These are phyloP conservation scores for Stegostoma tigrinum DNA, from an alignment of 2,113 vertebrate species.

Conservation along the genomic window DNA sequence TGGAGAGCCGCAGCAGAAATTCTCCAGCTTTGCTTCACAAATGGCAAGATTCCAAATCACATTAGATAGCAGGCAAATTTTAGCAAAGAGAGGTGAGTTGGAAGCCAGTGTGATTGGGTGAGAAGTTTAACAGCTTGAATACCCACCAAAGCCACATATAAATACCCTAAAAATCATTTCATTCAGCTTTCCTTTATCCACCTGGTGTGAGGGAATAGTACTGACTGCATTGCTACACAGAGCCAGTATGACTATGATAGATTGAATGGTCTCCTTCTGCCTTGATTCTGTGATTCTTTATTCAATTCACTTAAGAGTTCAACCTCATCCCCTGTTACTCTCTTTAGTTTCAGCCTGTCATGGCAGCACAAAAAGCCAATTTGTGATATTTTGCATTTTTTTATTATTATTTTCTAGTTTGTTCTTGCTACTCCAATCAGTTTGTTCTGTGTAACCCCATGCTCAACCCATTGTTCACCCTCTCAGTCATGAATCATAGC, in stretches of 20 bases:
- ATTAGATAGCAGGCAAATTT: neutral
- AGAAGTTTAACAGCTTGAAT: too few relatives aligned
- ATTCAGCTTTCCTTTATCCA: neutral
- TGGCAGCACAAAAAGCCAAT: neutral
- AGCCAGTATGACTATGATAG: neutral
- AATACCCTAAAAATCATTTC: neutral
- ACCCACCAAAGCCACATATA: neutral
- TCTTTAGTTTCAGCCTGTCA: neutral
- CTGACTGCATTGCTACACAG: neutral
- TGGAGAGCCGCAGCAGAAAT: neutral
- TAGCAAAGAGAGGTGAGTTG: neutral
- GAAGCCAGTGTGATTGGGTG: too few relatives aligned
- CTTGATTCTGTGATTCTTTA: too few relatives aligned
- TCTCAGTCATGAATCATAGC: neutral
- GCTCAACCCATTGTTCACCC: neutral
- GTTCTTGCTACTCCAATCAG: neutral
- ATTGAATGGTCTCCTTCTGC: neutral
- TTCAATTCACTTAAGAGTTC: neutral
- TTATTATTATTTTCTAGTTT: neutral
- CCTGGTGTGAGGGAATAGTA: neutral
- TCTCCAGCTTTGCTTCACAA: neutral
- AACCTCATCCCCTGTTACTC: neutral
- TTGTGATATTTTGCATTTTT: neutral
- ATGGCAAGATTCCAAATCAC: neutral
- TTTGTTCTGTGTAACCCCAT: neutral